Base-by-base conservation (phyloP, 2,113 vertebrate genomes). In the Scomber scombrus region DNA sequence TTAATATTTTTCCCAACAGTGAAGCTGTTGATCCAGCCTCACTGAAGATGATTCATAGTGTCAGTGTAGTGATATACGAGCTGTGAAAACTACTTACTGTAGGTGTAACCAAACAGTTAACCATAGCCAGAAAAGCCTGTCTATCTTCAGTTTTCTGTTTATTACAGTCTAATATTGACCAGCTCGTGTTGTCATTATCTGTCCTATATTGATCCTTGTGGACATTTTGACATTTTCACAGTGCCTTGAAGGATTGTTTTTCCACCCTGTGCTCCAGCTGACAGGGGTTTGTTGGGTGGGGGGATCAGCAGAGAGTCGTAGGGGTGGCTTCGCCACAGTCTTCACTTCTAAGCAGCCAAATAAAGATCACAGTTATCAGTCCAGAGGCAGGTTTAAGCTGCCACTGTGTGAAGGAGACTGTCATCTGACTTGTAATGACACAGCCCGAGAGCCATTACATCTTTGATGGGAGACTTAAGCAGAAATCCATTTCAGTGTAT, bases 391-490 rank as follows among this genome's bases (percentile, higher is more conserved):
- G 80, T 81, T 85, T 72, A 86, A 78, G 88, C 84, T 51, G 75
- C 52, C 57, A 66, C 78, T 66, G 54, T 77, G 71, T 75, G 88
- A 83, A 85, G 80, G 75, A 88, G 80, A 57, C 62, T 19, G 81
- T 75, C 86, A 78, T 82, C 76, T 88, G 85, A 90, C 82, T 88
- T 85, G 86, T 92, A 88, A 92, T 92, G 83, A 90, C 89, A 81
- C 58, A 90, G 79, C 67, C 88, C n/a, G 58, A 89, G 85, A 88
- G 81, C 81, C 87, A 88, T 88, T 87, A 85, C 55, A 67, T 82
- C 79, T 89, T 78, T 85, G 83, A 91, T 89, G 85, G 80, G 75
- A 85, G 86, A 87, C 79, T 88, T 88, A 81, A 85, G 71, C 86
- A 83, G 76, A 87, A 93, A 90, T 89, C 84, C 85, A 91, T 91